Percentiles rank a stretch among this genome's conserved stretches.
phyloP scores from a whole-genome alignment of 2,797 vertebrate species.

The Crypturellus tataupa region DNA sequence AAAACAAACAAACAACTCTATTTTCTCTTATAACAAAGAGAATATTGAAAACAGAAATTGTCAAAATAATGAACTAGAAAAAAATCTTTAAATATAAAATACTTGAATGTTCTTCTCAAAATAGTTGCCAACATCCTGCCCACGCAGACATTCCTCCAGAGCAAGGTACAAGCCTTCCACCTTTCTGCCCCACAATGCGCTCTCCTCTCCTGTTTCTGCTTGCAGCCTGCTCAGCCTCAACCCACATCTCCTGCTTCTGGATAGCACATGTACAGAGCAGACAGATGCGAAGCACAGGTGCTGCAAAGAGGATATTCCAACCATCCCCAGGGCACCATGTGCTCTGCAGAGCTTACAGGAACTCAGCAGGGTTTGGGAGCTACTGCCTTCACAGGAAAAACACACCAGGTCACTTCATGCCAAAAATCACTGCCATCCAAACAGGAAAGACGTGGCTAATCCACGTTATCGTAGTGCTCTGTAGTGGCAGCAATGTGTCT shows the following conservation, averaged over 20 bases:
- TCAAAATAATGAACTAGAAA: not conserved
- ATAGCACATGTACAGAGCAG: not conserved
- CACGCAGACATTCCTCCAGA: not conserved
- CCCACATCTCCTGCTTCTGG: not conserved
- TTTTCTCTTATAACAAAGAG: not conserved
- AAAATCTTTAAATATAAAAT: not conserved
- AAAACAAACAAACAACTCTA: not conserved
- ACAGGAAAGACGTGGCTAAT: accelerated
- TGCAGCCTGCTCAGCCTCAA: not conserved
- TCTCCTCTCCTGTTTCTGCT: not conserved
- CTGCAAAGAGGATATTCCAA: not conserved
- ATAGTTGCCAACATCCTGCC: not conserved
- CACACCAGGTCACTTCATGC: accelerated
- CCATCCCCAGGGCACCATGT: accelerated
- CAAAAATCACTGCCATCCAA: not conserved
- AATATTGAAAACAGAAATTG: not conserved
- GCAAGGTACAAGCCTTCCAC: not conserved
- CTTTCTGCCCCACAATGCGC: not conserved
- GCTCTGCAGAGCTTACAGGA: not conserved
- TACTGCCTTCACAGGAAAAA: accelerated
- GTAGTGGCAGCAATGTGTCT: not conserved
- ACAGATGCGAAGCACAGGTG: not conserved
- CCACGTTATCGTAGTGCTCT: not conserved
- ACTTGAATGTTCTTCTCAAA: not conserved
- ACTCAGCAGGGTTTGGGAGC: not conserved